Evolutionary conservation across 2,113 vertebrate genomes (phyloP).

Genomic region (Laterallus jamaicensis): DNA sequence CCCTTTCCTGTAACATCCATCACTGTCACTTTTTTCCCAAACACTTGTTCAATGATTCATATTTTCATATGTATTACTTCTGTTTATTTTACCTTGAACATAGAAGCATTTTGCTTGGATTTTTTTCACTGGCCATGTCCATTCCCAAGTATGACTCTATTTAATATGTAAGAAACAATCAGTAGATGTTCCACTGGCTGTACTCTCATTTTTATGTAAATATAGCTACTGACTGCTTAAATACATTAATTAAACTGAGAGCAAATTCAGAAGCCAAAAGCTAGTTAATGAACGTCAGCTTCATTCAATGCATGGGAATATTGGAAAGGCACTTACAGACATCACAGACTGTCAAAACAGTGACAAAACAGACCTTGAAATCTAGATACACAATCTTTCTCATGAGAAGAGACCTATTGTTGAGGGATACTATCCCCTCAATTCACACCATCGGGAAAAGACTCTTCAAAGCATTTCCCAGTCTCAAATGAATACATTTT

Average conservation of each 20-base stretch:
- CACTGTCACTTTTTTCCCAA: neutral
- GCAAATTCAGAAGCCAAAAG: conserved; percentile 40
- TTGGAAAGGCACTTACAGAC: conserved; percentile 55
- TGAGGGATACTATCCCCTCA: neutral
- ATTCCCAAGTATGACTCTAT: neutral
- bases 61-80: neutral
- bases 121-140: neutral
- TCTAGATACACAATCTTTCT: conserved; percentile 13
- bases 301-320: conserved; percentile 19
- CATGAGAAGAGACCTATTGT: conserved; percentile 19
- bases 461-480: conserved; percentile 8
- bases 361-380: conserved; percentile 50
- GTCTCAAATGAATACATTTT: neutral
- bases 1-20: neutral
- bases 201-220: conserved; percentile 41
- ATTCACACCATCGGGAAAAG: conserved; percentile 35
- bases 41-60: neutral
- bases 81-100: neutral
- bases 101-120: neutral
- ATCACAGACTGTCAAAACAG: conserved; percentile 44
- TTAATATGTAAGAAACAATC: neutral
- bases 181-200: neutral
- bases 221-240: neutral
- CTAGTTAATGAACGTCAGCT: conserved; percentile 36
- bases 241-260: conserved; percentile 39